Evolutionary conservation across 92 coral and sea anemone species (phyloP), one percentile per base, ranked within the genome.

Genomic region (Diadumene lineata): DNA sequence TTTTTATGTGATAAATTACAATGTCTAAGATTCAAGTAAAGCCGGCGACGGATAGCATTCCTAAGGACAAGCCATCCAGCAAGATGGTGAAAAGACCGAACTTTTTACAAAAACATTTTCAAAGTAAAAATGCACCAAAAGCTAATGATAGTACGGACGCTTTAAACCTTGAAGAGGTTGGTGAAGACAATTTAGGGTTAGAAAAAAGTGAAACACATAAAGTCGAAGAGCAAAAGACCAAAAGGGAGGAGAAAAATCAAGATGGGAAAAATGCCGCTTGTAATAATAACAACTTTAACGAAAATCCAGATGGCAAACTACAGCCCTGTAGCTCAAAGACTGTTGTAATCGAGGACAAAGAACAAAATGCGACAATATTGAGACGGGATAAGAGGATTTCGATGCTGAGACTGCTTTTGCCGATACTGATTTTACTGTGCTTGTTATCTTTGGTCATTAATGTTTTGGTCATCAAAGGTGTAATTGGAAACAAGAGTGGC

Each of bases 81-180:
- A 72, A 57, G 23, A 56, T 72, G 77, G 77, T 55, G 31, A 72
- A 22, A 22, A 72, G 55, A 11, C 77, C 77, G 6, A 61, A 56
- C 31, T 72, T 72, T 32, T 22, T 57, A 21, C 77, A 56, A 33
- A 51, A 55, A n/a, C 16, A 65, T 0, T 70, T 70, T 33, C 21
- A 15, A 26, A 30, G 23, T 62, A 31, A 1, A 11, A 15, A 27
- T 1, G 31, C 29, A 29, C 32, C 29, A 27, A 1, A 62, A 13
- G 43, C 1, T n/a, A n/a, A n/a, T n/a, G n/a, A n/a, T 23, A 31
- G 18, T 28, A 4, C 68, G 31, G 43, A 62, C 68, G 11, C 68
- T 62, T 62, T 62, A 43, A 62, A 62, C n/a, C 19, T 62, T 6
- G 68, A 62, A 31, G 68, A 62, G n/a, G 38, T 62, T 16, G 68